Percentiles rank a stretch among this genome's conserved stretches.
Conservation (phyloP, 2,113 vertebrate species). For the Arvicanthis niloticus region DNA sequence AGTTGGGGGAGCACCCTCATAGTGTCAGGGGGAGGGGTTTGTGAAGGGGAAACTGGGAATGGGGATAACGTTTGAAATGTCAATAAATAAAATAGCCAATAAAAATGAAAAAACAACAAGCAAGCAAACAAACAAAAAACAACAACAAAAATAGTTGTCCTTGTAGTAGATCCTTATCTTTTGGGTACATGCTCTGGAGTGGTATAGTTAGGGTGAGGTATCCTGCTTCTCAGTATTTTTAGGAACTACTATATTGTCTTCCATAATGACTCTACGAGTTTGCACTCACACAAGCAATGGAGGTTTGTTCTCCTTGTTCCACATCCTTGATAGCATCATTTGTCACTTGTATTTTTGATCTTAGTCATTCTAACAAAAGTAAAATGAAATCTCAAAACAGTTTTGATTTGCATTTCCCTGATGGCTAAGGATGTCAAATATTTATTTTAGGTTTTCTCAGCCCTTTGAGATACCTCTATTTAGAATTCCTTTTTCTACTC, state of each 20-base stretch:
- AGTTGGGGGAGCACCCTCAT: too few relatives aligned
- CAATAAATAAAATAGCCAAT: too few relatives aligned
- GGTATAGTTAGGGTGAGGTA: not conserved
- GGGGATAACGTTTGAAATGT: too few relatives aligned
- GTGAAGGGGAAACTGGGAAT: too few relatives aligned
- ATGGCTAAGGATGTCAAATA: not conserved
- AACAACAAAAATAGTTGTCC: not conserved
- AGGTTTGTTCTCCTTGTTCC: not conserved
- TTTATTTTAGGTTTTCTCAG: not conserved
- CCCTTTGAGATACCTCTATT: not conserved
- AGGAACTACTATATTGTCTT: not conserved
- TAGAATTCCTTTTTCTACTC: not conserved
- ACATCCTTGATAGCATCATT: not conserved
- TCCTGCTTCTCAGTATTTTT: too few relatives aligned
- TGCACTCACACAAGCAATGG: not conserved
- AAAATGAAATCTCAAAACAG: not conserved
- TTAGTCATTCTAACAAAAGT: not conserved
- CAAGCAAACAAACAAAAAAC: too few relatives aligned
- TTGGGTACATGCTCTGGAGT: not conserved
- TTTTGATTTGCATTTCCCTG: not conserved
- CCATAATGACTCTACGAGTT: not conserved
- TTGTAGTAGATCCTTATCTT: not conserved
- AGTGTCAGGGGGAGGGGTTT: too few relatives aligned
- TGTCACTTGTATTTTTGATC: not conserved
- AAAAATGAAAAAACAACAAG: too few relatives aligned